Conservation (phyloP, 2,888 invertebrate genomes). For the Seladonia tumulorum region DNA sequence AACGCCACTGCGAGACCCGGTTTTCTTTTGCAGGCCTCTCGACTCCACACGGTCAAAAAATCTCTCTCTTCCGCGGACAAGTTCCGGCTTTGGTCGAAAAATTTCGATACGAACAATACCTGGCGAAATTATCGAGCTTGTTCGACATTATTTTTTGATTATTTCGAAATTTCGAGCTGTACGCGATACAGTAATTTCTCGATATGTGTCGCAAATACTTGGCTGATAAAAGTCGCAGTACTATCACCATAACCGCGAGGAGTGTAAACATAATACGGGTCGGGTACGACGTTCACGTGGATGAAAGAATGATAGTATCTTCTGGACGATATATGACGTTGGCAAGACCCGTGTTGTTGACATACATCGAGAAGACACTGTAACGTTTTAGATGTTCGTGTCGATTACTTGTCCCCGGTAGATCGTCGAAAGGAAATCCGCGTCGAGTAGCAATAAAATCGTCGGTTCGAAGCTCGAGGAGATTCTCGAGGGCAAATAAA, state of each 20-base stretch:
- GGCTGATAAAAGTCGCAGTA: too few species aligned
- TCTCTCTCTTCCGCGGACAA: background rate
- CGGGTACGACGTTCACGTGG: too few species aligned
- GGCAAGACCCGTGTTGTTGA: too few species aligned
- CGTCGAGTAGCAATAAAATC: background rate
- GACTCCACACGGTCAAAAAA: background rate
- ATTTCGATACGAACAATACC: background rate
- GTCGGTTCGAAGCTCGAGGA: background rate
- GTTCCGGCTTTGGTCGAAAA: too few species aligned
- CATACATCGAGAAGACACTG: too few species aligned
- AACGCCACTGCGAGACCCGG: background rate
- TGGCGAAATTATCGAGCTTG: background rate
- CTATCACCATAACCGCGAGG: too few species aligned
- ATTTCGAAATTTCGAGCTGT: background rate
- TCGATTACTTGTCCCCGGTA: background rate
- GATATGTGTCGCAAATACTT: too few species aligned
- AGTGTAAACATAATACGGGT: too few species aligned
- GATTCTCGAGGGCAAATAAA: background rate
- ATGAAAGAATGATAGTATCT: too few species aligned
- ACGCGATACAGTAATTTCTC: too few species aligned
- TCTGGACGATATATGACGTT: too few species aligned
- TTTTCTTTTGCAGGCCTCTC: constrained; percentile 4
- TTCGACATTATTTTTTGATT: background rate
- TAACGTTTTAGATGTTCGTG: background rate
- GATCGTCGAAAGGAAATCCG: background rate